Evolutionary conservation across 2,797 vertebrate genomes (phyloP), one percentile per base, ranked within the genome.

Genomic region (Atherinosoma microstoma): DNA sequence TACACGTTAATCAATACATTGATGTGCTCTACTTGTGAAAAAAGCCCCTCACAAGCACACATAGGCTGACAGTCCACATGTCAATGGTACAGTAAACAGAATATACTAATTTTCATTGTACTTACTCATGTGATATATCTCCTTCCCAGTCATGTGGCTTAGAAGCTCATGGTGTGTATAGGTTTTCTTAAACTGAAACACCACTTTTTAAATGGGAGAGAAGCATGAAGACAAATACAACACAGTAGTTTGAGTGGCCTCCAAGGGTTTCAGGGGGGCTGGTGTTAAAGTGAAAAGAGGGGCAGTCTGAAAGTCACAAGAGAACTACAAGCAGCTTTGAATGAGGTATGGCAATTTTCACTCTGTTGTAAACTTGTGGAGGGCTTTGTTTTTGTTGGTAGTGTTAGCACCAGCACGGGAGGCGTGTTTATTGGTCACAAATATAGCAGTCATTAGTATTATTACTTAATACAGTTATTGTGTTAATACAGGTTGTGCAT

Each of bases 161-260:
- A 70, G 73, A 82, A 64, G 58, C 62, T 78, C 35, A 9, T 29
- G 49, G 64, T 0, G 64, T 49, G 24, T 63, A 62, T 51, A 61
- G 53, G 9, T 66, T 64, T 73, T 70, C 24, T 63, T 18, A 70
- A 75, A 70, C 35, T 38, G 64, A 54, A 80, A 76, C 80, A 67
- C 82, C 54, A 77, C 87, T 86, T 62, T 8, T 16, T 30, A 20
- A 76, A 85, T 78, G 11, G 32, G 40, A 68, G 60, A 47, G 59
- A 77, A 61, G 67, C 76, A 59, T 76, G 32, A 67, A 74, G 71
- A 75, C 75, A 82, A 78, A 76, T 27, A 22, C 69, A 59, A 67
- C 62, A 38, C 75, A 68, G 75, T 40, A 63, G 49, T 78, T 69
- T 70, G 66, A 79, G 30, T 13, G 27, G 51, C 58, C 61, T 57